Conservation (phyloP, 2,113 vertebrate species). For the Aleadryas rufinucha region DNA sequence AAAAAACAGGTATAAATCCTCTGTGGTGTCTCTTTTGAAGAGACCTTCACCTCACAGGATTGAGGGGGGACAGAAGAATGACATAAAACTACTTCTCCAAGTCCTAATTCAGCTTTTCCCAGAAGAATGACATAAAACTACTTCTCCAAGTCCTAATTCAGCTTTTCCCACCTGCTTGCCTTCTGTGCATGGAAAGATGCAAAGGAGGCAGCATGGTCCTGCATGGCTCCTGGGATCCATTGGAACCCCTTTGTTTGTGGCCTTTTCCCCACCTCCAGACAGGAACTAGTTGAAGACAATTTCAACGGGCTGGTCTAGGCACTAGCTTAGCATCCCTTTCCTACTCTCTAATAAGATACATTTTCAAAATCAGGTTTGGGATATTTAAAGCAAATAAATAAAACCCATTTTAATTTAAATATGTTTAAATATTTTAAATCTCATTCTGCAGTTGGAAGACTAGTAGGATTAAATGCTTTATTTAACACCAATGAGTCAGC, state of each 20-base stretch:
- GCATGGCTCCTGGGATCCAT: fast-evolving
- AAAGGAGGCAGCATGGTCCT: neutral
- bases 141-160: neutral
- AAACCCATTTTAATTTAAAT: neutral
- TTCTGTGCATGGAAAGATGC: neutral
- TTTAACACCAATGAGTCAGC: neutral
- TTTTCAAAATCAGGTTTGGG: neutral
- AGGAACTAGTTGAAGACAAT: neutral
- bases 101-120: neutral
- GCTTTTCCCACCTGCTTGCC: neutral
- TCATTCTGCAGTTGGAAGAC: neutral
- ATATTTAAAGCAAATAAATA: neutral
- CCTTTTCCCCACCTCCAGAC: neutral
- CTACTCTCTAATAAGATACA: neutral
- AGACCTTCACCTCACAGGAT: neutral
- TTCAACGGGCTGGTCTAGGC: neutral
- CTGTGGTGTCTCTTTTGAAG: neutral
- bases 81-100: neutral
- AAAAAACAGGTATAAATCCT: neutral
- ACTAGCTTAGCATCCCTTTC: neutral
- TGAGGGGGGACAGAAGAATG: neutral
- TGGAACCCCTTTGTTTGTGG: neutral
- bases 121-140: neutral
- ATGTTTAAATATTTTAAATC: neutral
- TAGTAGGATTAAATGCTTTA: neutral